A percentile compares a stretch with the other conserved stretches of the same genome.
phyloP scores from a whole-genome alignment of 2,888 invertebrate species.

The Pollenia angustigena region DNA sequence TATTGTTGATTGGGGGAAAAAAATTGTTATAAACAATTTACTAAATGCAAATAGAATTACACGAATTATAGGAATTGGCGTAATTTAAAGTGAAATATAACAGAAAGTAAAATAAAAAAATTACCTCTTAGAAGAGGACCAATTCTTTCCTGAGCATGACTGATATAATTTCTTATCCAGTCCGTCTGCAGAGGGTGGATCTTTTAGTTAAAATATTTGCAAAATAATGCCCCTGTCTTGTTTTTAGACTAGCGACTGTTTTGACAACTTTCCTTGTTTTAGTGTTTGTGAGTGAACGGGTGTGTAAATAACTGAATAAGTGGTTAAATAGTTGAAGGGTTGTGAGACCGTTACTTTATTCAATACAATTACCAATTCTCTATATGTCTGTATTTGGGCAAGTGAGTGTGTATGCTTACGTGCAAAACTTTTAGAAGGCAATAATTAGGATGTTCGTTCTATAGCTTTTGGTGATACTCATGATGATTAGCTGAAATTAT shows the following conservation, averaged over 20 bases:
- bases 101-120: not conserved
- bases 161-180: too few relatives aligned
- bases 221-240: not conserved
- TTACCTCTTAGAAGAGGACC: too few relatives aligned
- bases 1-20: slow-evolving; percentile 60
- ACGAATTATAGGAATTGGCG: not conserved
- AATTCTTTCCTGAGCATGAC: too few relatives aligned
- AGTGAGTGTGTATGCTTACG: not conserved
- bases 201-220: too few relatives aligned
- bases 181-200: too few relatives aligned
- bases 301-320: slow-evolving; percentile 19
- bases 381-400: slow-evolving; percentile 3
- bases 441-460: slow-evolving; percentile 51
- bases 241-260: slow-evolving; percentile 1
- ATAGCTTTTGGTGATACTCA: slow-evolving; percentile 42
- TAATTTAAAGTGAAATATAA: not conserved
- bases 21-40: slow-evolving; percentile 65
- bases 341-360: slow-evolving; percentile 30
- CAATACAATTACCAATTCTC: slow-evolving; percentile 49
- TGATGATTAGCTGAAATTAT: slow-evolving; percentile 71
- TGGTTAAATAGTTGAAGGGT: slow-evolving; percentile 21
- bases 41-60: slow-evolving; percentile 47
- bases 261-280: not conserved
- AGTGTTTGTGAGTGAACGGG: not conserved
- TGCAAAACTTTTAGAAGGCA: slow-evolving; percentile 40